Evolutionary conservation across 1,140 invertebrate species (phyloP), one percentile per base, ranked within the genome.

Genomic region (Camponotus pennsylvanicus): DNA sequence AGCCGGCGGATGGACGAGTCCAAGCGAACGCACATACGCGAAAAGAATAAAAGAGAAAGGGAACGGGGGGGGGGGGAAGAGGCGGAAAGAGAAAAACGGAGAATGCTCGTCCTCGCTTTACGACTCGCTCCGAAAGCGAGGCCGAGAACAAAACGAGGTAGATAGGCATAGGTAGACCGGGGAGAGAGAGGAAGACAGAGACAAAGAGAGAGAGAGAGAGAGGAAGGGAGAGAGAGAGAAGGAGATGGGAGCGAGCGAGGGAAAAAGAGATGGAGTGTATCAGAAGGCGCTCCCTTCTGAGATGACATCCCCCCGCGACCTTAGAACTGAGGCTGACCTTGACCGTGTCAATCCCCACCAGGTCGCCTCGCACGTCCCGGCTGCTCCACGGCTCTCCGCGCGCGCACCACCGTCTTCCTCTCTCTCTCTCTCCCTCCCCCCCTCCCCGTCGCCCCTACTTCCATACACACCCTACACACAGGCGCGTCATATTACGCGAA

Each of bases 301-400:
- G 92, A 93, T 93, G 93, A 93, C 93, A 93, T 94, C 91, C 92
- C 90, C 86, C 73, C 71, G 89, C 92, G 92, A 94, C 93, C 93
- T 94, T 94, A 92, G 90, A 92, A 92, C 78, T 3, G 88, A 86
- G 90, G 71, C 89, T 93, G 93, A 94, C 93, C 93, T 94, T 94
- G 93, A 94, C 93, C 93, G 93, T 92, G 92, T 92, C 93, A 92
- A 88, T 63, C 87, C 88, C 90, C 85, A 90, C 90, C 91, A 80
- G 18, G 5, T 5, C 7, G 55, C 80, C 57, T 64, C 71, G 9
- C 71, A 73, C 91, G 89, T 89, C 91, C 90, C 85, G 88, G 89
- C 76, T 69, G 75, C 88, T 87, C 71, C 40, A 21, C 40, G 21
- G 52, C 52, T 71, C 52, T 70, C 55, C 67, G 69, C 70, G 49